phyloP scores from a whole-genome alignment of 2,113 vertebrate genomes.

The Paramisgurnus dabryanus region DNA sequence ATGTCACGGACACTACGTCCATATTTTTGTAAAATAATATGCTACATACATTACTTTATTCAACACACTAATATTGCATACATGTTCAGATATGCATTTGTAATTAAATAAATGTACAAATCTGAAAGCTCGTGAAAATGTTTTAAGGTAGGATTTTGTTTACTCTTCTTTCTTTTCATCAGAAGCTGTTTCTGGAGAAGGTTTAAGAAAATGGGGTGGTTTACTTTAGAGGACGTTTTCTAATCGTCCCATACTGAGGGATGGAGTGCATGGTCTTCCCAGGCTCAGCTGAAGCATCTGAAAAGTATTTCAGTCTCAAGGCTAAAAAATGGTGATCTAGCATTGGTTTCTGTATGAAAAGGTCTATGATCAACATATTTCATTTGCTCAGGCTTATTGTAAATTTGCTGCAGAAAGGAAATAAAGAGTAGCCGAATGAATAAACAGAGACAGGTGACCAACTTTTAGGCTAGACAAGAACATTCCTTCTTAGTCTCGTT shows the following conservation, averaged over 20 bases:
- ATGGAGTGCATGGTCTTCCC: conserved; percentile 20
- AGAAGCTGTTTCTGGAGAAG: too few relatives aligned
- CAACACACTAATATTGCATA: neutral
- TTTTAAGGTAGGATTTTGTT: too few relatives aligned
- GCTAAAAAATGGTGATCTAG: conserved; percentile 41
- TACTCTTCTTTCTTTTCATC: too few relatives aligned
- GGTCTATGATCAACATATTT: conserved; percentile 11
- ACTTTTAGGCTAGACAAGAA: conserved; percentile 1
- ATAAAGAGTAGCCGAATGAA: neutral
- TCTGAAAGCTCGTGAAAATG: too few relatives aligned
- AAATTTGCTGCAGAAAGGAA: conserved; percentile 22
- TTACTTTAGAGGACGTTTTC: neutral
- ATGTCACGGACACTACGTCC: too few relatives aligned
- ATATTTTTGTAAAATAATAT: too few relatives aligned
- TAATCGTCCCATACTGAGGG: conserved; percentile 41
- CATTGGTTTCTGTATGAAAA: conserved; percentile 12
- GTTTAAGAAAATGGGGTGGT: too few relatives aligned
- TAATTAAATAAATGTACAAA: neutral
- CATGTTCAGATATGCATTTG: neutral
- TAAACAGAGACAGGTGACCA: conserved; percentile 7
- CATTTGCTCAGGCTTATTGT: conserved; percentile 29
- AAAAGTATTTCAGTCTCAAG: conserved; percentile 47
- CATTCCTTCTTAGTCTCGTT: neutral
- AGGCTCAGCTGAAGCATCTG: conserved; percentile 40
- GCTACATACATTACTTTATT: too few relatives aligned